Evolutionary conservation across 2,888 invertebrate species (phyloP), one percentile per base, ranked within the genome.

Genomic region (Abscondita cerata): DNA sequence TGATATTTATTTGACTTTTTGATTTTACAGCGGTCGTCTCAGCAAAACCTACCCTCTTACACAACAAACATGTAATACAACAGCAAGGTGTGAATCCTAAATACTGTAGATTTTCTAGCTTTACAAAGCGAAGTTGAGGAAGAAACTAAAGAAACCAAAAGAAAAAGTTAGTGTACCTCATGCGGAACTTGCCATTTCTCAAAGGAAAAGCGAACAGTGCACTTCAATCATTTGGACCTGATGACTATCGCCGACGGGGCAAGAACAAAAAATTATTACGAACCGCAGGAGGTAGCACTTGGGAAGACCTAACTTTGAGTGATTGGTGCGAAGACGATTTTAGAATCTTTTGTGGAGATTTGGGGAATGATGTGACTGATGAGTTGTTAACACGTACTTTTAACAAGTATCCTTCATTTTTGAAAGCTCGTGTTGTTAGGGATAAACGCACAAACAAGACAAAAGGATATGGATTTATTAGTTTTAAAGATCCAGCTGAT

Each of bases 321-420:
- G 99, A 99, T 76, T 99, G 98, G 99, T 91, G 95, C n/a, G 92
- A 95, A 70, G 97, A 96, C 83, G 99, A 99, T 83, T 99, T 97
- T 82, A 85, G 99, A 68, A 91, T 99, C 81, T 99, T 99, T 81
- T 98, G 98, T 78, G 99, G 99, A n/a, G 99, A 99, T 83, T 85
- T 99, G 46, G 99, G 99, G 12, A 99, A 99, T 80, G 98, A 99
- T 80, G 98, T 99, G 18, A 98, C 97, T 0, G 99, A 99, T 76
- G 99, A 99, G 79, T 87, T 97, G 62, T 83, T 99, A n/a, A 93
- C 93, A 0, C 86, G 98, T 69, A 97, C 98, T 0, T 99, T 99
- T 78, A 92, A 93, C 76, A 95, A 95, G 77, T 96, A 90, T 82
- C 89, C 91, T 0, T 96, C 97, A 15, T 99, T 99, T 81, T 88